Evolutionary conservation across 2,113 vertebrate genomes (phyloP), one percentile per base, ranked within the genome.

Genomic region (Tychaedon coryphoeus): DNA sequence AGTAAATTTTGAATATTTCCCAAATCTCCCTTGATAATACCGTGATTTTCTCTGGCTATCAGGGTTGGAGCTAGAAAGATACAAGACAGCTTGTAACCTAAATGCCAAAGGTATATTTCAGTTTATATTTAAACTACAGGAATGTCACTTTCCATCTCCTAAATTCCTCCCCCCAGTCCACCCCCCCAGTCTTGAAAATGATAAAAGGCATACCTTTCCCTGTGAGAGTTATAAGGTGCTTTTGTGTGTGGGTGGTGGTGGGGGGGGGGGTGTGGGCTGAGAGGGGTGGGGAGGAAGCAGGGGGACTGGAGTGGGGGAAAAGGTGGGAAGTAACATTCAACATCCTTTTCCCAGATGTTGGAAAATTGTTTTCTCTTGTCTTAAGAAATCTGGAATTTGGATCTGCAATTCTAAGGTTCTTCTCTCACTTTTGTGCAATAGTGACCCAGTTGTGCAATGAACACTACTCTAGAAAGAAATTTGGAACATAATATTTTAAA

Each of bases 241-340:
- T 65, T 40, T n/a, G 11, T n/a, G n/a, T n/a, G n/a, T n/a, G n/a
- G n/a, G n/a, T n/a, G 29, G 6, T 10, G 18, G 12, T 6, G 20
- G 9, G 4, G 15, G 13, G 6, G 2, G 20, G 23, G 18, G 8
- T 4, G 8, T 51, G 22, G 17, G 20, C 31, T 26, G 33, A 43
- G 6, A 17, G 4, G 4, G 2, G 2, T 11, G 18, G 19, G 22
- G 8, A 36, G 26, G 17, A 72, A 54, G n/a, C 3, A 33, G 9
- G 2, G 5, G 13, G 10, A 24, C 17, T 36, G 22, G 28, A 56
- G 12, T 1, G 0, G 10, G 3, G 14, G 4, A 6, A 6, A 56
- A 60, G 9, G 6, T 17, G 26, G 14, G 14, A 33, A 13, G 10
- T 31, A 69, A 17, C 10, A 11, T 54, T 20, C 4, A 54, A 12